Conservation (phyloP, 2,113 vertebrate genomes). For the Echinops telfairi region DNA sequence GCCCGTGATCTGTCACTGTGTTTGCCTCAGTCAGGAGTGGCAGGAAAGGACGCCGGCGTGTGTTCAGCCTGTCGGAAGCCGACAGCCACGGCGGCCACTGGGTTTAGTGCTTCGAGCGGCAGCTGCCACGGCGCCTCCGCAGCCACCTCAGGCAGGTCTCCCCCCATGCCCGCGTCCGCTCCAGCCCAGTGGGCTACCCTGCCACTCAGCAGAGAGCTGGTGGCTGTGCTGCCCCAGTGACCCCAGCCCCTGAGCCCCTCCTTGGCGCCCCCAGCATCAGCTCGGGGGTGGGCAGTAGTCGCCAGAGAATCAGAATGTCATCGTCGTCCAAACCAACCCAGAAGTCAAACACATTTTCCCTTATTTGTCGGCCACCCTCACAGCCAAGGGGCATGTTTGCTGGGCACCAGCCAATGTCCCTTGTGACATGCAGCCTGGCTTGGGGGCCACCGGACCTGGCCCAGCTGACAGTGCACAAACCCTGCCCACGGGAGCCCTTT, state of each 20-base stretch:
- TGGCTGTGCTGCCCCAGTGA: not conserved
- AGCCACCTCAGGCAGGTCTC: slow-evolving; percentile 90
- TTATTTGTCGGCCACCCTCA: not conserved
- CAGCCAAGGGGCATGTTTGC: not conserved
- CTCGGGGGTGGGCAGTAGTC: not conserved
- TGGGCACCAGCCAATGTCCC: too few species aligned
- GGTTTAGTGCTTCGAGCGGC: slow-evolving; percentile 92
- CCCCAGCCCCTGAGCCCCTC: too few species aligned
- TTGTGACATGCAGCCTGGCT: not conserved
- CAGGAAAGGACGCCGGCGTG: slow-evolving; percentile 93
- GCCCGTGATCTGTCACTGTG: slow-evolving; percentile 91
- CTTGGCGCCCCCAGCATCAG: too few species aligned
- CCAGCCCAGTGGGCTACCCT: slow-evolving; percentile 52
- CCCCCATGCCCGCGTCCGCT: slow-evolving; percentile 77
- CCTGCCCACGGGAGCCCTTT: slow-evolving; percentile 31
- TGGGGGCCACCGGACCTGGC: not conserved
- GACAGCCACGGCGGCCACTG: slow-evolving; percentile 94
- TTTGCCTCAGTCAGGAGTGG: slow-evolving; percentile 94
- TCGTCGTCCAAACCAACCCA: too few species aligned
- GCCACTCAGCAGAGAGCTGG: not conserved
- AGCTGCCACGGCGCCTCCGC: slow-evolving; percentile 87
- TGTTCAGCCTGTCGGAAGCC: slow-evolving; percentile 94
- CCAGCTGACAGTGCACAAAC: not conserved
- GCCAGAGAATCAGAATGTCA: too few species aligned
- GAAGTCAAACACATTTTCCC: not conserved